phyloP scores from a whole-genome alignment of 2,888 invertebrate species.

The Hypolimnas misippus region DNA sequence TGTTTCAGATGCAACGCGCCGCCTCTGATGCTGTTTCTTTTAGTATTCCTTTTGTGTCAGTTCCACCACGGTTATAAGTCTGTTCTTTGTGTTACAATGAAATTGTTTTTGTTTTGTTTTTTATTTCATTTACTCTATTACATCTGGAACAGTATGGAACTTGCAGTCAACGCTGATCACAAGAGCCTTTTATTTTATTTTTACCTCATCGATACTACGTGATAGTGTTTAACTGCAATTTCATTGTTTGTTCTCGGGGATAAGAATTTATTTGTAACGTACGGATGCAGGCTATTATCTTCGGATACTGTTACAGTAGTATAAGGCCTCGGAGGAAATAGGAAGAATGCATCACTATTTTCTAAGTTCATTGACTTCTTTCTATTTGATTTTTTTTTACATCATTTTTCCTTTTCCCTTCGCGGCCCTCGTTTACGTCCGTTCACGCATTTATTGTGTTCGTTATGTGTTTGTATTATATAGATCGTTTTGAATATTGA shows the following conservation, averaged over 20 bases:
- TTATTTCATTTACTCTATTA: conserved; percentile 39
- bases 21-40: conserved; percentile 56
- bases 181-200: conserved; percentile 39
- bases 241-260: conserved; percentile 56
- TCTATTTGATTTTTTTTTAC: conserved; percentile 49
- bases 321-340: conserved; percentile 68
- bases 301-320: conserved; percentile 49
- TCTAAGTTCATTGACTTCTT: conserved; percentile 63
- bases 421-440: conserved; percentile 50
- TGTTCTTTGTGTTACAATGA: conserved; percentile 60
- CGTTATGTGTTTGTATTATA: conserved; percentile 46
- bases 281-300: conserved; percentile 47
- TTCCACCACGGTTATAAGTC: conserved; percentile 50
- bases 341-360: conserved; percentile 66
- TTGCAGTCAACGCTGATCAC: conserved; percentile 66
- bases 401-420: conserved; percentile 74
- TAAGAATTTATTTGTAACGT: conserved; percentile 56
- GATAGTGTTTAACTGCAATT: conserved; percentile 68
- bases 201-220: conserved; percentile 49
- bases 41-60: conserved; percentile 22
- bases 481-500: conserved; percentile 74
- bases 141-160: conserved; percentile 55
- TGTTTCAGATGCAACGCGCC: conserved; percentile 73
- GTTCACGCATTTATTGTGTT: conserved; percentile 56
- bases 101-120: conserved; percentile 43